phyloP scores from a whole-genome alignment of 2,113 vertebrate species.

The Thamnaconus septentrionalis region DNA sequence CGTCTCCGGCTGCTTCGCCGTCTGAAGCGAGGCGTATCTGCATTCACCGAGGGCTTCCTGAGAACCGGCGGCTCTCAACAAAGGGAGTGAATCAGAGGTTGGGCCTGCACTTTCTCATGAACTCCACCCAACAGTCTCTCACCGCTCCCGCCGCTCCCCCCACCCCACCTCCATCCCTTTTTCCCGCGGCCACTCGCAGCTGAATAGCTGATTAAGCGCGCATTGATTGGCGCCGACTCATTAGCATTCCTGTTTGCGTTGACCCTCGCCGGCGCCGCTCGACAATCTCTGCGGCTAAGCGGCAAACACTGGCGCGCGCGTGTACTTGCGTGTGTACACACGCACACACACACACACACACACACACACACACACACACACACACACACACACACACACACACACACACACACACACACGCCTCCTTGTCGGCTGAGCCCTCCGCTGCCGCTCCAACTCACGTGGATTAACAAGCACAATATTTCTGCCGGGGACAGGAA shows the following conservation, averaged over 20 bases:
- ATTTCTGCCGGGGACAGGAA: slow-evolving; percentile 72
- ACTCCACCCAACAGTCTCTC: slow-evolving; percentile 61
- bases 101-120: slow-evolving; percentile 75
- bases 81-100: slow-evolving; percentile 64
- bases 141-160: slow-evolving; percentile 19
- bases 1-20: neutral
- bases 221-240: slow-evolving; percentile 85
- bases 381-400: slow-evolving; percentile 17
- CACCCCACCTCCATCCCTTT: slow-evolving; percentile 28
- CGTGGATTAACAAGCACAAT: slow-evolving; percentile 76
- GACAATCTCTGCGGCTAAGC: slow-evolving; percentile 33
- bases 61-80: slow-evolving; percentile 51
- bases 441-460: slow-evolving; percentile 59
- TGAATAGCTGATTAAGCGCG: slow-evolving; percentile 84
- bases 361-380: slow-evolving; percentile 4
- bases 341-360: neutral
- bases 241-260: slow-evolving; percentile 84
- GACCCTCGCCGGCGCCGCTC: slow-evolving; percentile 38
- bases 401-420: slow-evolving; percentile 6
- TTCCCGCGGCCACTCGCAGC: slow-evolving; percentile 56
- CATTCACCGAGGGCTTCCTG: slow-evolving; percentile 54
- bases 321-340: no score
- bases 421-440: slow-evolving; percentile 40
- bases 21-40: slow-evolving; percentile 39
- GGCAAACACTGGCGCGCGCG: neutral